A percentile compares a stretch with the other conserved stretches of the same genome.
Conservation (phyloP, 2,113 vertebrate genomes). For the Tragelaphus strepsiceros region DNA sequence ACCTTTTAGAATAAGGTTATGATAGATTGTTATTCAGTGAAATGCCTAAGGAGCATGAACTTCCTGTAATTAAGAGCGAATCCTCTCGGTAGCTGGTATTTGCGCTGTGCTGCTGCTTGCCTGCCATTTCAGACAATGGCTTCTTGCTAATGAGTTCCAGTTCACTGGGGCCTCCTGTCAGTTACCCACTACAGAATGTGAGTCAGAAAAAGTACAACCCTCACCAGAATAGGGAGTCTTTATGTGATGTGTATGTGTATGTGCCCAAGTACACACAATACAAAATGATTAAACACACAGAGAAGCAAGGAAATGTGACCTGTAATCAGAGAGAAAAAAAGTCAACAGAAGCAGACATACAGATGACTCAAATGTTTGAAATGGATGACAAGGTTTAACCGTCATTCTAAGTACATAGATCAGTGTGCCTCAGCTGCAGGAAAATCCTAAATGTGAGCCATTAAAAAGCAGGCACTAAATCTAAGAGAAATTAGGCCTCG, state of each 20-base stretch:
- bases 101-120: not conserved
- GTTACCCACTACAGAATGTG: not conserved
- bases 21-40: conserved; percentile 20
- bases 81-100: conserved; percentile 39
- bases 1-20: conserved; percentile 33
- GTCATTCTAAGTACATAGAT: not conserved
- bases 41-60: conserved; percentile 32
- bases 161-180: conserved; percentile 28
- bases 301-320: not conserved
- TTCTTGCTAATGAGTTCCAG: conserved; percentile 36
- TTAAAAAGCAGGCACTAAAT: not conserved
- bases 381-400: not conserved
- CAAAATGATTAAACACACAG: not conserved
- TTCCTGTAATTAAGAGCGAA: conserved; percentile 20
- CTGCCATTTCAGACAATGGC: conserved; percentile 49
- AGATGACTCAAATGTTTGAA: not conserved
- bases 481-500: not conserved
- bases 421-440: not conserved
- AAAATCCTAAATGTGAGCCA: not conserved
- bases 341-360: conserved; percentile 19
- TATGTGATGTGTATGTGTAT: not conserved
- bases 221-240: not conserved
- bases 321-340: conserved; percentile 16
- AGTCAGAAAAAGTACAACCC: not conserved
- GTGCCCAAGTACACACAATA: not conserved